These are phyloP conservation scores for Ormyrus thymus DNA, from an alignment of 2,888 invertebrate species.

Conservation along the genomic window DNA sequence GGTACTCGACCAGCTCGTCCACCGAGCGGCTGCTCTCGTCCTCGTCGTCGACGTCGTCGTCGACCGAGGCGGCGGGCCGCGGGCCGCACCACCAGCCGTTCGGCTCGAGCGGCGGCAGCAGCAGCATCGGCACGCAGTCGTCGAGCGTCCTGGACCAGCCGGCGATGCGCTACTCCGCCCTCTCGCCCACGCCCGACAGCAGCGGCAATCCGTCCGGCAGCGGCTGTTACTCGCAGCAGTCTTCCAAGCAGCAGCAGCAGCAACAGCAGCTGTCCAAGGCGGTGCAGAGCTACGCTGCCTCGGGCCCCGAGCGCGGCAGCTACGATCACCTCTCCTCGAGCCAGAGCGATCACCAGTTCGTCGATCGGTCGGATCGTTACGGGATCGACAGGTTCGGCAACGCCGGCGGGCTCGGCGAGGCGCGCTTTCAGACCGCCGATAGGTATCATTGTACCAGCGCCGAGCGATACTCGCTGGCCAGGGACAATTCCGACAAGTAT, in stretches of 20 bases:
- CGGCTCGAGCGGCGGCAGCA: slow-evolving; percentile 56
- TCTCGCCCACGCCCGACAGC: slow-evolving; percentile 65
- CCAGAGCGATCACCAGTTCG: slow-evolving; percentile 59
- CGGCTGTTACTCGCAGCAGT: slow-evolving; percentile 51
- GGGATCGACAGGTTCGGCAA: slow-evolving; percentile 55
- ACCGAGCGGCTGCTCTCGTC: slow-evolving; percentile 70
- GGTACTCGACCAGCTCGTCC: slow-evolving; percentile 65
- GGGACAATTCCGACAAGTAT: slow-evolving; percentile 68
- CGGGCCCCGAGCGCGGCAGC: slow-evolving; percentile 54
- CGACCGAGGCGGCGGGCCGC: slow-evolving; percentile 63
- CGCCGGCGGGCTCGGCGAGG: slow-evolving; percentile 42
- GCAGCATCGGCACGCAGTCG: slow-evolving; percentile 62
- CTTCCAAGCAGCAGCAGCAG: slow-evolving; percentile 63
- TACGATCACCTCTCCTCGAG: slow-evolving; percentile 58
- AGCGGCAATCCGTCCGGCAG: slow-evolving; percentile 54
- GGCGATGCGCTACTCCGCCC: slow-evolving; percentile 58
- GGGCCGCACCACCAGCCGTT: slow-evolving; percentile 55
- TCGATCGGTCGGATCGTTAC: slow-evolving; percentile 51
- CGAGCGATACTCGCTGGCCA: slow-evolving; percentile 70
- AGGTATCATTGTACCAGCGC: slow-evolving; percentile 65
- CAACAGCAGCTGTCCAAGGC: slow-evolving; percentile 69
- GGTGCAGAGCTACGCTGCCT: slow-evolving; percentile 58
- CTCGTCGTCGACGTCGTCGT: slow-evolving; percentile 65
- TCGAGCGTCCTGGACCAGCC: slow-evolving; percentile 55
- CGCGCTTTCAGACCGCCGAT: slow-evolving; percentile 63